phyloP scores from a whole-genome alignment of 2,113 vertebrate genomes.

The Brachyhypopomus gauderio region DNA sequence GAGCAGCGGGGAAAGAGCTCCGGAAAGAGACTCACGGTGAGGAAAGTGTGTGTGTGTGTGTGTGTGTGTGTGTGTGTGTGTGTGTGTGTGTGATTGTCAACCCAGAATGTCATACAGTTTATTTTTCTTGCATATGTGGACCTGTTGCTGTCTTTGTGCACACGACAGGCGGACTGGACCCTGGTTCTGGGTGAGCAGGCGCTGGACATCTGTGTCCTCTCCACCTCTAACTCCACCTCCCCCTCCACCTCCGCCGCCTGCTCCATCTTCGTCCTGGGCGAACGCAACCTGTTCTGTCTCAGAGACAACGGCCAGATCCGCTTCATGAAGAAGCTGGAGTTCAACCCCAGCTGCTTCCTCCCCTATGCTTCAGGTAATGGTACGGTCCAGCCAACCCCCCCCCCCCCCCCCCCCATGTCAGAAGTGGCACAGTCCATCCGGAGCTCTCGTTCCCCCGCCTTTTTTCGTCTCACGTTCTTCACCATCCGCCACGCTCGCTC shows the following conservation, averaged over 20 bases:
- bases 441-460: constrained; percentile 1
- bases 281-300: constrained; percentile 93
- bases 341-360: constrained; percentile 92
- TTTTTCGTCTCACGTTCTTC: no score
- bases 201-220: constrained; percentile 82
- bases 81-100: neutral
- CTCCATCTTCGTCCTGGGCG: constrained; percentile 90
- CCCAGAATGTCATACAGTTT: neutral
- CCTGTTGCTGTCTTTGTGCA: constrained; percentile 13
- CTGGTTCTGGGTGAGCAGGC: constrained; percentile 93
- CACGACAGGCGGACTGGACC: constrained; percentile 88
- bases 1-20: constrained; percentile 83
- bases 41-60: constrained; percentile 43
- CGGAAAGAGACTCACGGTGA: constrained; percentile 85
- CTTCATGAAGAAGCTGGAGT: constrained; percentile 98
- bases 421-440: no score
- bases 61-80: constrained; percentile 26
- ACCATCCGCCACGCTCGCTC: no score
- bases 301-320: constrained; percentile 94
- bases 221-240: constrained; percentile 79
- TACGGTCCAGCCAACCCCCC: neutral
- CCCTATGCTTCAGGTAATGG: constrained; percentile 85
- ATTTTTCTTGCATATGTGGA: neutral
- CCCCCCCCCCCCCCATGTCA: neutral
- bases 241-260: constrained; percentile 69